Evolutionary conservation across 2,797 vertebrate genomes (phyloP), one percentile per base, ranked within the genome.

Genomic region (Acanthurus leucopareius): DNA sequence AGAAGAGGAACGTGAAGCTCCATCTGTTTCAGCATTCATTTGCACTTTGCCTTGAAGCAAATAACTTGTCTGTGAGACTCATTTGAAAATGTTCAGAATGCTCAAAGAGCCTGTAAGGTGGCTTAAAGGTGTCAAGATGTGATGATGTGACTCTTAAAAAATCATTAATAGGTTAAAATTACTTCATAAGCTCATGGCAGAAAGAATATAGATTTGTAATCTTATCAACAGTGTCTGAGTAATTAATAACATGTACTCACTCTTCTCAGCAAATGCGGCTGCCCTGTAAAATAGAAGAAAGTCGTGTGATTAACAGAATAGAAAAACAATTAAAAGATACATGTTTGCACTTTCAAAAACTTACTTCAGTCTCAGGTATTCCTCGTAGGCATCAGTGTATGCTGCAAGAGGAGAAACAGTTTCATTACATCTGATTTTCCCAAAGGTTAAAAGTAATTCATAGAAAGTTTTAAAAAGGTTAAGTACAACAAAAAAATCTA

Each of bases 301-400:
- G 10, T 42, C 0, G 16, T 4, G 2, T 52, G 7, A 77, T 70
- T 62, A 73, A 40, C 22, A 44, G 28, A 0, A 60, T 47, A 5
- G 2, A 1, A 1, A 53, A 13, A 4, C 4, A 32, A 32, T 19
- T 10, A 4, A 62, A 54, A 67, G 2, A 48, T 3, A 1, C 1
- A 25, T 10, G 42, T 58, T n/a, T 64, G 17, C 2, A 0, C 1
- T 15, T 25, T 22, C 3, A 54, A 56, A 76, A 0, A 87, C 98
- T 96, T 93, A 99, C 98, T 99, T 99, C 42, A 99, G 97, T 88
- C 96, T 92, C 61, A 98, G 97, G 94, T 97, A 99, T 80, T 99
- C 98, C 10, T 96, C 95, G 59, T 94, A 96, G 0, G 98, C 98
- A 14, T 98, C 98, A 4, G 96, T 97, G 89, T 97, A 99, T 1